Conservation (phyloP, 2,113 vertebrate genomes). For the Sinocyclocheilus rhinocerous region DNA sequence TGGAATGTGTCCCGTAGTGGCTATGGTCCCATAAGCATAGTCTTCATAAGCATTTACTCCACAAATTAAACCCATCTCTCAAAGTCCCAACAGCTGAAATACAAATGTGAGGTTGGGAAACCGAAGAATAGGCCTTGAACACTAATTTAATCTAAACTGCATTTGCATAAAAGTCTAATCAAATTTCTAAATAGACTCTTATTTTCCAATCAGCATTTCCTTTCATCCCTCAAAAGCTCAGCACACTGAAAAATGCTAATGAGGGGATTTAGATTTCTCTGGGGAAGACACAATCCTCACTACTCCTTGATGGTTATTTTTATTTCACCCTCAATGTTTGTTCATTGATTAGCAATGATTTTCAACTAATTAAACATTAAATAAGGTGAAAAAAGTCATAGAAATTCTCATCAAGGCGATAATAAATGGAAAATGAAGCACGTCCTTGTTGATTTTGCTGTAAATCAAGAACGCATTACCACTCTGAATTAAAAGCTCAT, state of each 20-base stretch:
- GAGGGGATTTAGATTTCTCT: constrained; percentile 23
- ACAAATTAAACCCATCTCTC: background rate
- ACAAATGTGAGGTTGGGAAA: background rate
- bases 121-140: background rate
- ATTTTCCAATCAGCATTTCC: constrained; percentile 42
- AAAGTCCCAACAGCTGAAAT: constrained; percentile 3
- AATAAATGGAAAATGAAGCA: constrained; percentile 7
- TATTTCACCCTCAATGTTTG: constrained; percentile 32
- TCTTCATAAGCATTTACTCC: background rate
- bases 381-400: constrained; percentile 6
- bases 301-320: constrained; percentile 10
- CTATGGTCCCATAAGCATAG: background rate
- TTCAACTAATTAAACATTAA: constrained; percentile 29
- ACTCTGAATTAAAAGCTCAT: background rate
- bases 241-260: constrained; percentile 30
- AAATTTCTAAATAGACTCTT: constrained; percentile 34
- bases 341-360: constrained; percentile 27
- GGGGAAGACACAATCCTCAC: constrained; percentile 8
- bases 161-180: constrained; percentile 39
- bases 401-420: constrained; percentile 13
- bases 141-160: background rate
- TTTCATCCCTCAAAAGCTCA: constrained; percentile 46
- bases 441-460: background rate
- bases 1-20: background rate
- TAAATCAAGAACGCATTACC: constrained; percentile 19